phyloP scores from a whole-genome alignment of 1,140 invertebrate species.

The Drosophila arizonae region DNA sequence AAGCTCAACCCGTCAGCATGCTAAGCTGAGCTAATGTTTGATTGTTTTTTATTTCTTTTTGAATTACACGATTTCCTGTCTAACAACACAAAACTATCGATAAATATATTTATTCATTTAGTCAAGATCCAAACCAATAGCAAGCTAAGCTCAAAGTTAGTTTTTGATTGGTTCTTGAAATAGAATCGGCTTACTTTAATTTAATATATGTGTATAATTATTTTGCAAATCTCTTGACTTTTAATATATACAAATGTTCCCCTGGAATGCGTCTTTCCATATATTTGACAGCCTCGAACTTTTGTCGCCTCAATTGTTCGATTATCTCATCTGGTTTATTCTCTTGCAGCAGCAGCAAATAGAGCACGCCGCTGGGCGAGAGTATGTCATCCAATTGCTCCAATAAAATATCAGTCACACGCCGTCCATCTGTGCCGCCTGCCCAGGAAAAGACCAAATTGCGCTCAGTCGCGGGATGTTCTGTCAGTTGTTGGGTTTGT shows the following conservation, averaged over 20 bases:
- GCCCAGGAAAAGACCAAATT: constrained; percentile 90
- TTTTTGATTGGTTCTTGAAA: not conserved
- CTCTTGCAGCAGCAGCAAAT: constrained; percentile 92
- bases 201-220: constrained; percentile 16
- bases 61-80: not conserved
- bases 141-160: not conserved
- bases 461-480: constrained; percentile 32
- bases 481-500: constrained; percentile 67
- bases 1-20: too few relatives aligned
- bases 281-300: constrained; percentile 86
- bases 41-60: not conserved
- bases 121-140: constrained; percentile 1
- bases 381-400: constrained; percentile 87
- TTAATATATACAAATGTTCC: constrained; percentile 84
- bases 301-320: constrained; percentile 84
- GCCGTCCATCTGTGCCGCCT: constrained; percentile 90
- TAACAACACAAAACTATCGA: too few relatives aligned
- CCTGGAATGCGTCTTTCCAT: constrained; percentile 86
- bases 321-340: constrained; percentile 92
- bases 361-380: constrained; percentile 89
- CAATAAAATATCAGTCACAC: constrained; percentile 92
- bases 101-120: not conserved
- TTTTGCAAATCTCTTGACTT: constrained; percentile 69
- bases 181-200: too few relatives aligned
- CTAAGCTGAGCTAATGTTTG: too few relatives aligned